phyloP scores from a whole-genome alignment of 2,888 invertebrate species.

The Alloscopus bannaensis region DNA sequence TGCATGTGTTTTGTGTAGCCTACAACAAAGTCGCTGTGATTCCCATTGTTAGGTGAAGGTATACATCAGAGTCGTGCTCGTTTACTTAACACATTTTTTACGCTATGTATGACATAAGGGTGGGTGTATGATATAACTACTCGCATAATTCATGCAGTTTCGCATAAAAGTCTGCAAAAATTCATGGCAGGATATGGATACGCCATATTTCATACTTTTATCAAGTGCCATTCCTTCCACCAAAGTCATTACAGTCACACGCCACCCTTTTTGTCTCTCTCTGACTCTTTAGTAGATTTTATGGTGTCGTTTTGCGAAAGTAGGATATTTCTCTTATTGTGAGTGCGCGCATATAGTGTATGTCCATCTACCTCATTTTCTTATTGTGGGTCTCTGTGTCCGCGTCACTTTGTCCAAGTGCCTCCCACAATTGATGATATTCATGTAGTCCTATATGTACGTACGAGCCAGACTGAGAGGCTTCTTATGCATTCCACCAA shows the following conservation, averaged over 20 bases:
- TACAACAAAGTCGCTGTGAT: no score
- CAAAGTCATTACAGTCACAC: slow-evolving; percentile 2
- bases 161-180: not conserved
- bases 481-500: slow-evolving; percentile 23
- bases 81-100: no score
- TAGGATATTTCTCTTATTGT: slow-evolving; percentile 22
- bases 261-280: slow-evolving; percentile 11
- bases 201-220: slow-evolving; percentile 6
- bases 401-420: no score
- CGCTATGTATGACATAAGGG: not conserved
- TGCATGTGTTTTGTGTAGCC: no score
- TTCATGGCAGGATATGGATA: slow-evolving; percentile 5
- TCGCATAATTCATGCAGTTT: slow-evolving; percentile 10
- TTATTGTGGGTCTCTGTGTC: not conserved
- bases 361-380: slow-evolving; percentile 12
- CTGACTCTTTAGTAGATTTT: not conserved
- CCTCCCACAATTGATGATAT: not conserved
- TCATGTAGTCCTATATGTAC: no score
- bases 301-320: slow-evolving; percentile 17
- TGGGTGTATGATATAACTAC: not conserved
- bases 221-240: slow-evolving; percentile 9
- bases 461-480: no score
- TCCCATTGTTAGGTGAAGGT: slow-evolving; percentile 28
- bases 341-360: not conserved
- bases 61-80: not conserved